Percentiles rank a stretch among this genome's conserved stretches.
phyloP scores from a whole-genome alignment of 2,797 vertebrate species.

The Tachyglossus aculeatus region DNA sequence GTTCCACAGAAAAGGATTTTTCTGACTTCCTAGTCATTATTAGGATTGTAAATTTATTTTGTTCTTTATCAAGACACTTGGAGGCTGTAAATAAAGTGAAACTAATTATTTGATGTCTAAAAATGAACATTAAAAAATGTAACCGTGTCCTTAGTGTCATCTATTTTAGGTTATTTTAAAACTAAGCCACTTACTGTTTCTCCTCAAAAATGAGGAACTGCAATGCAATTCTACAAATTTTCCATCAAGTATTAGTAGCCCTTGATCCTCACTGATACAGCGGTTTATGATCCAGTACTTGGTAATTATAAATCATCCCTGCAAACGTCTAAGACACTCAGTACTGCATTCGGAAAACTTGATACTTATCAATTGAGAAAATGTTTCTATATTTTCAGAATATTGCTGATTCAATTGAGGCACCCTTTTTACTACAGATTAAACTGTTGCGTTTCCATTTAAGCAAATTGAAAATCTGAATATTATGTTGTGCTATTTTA shows the following conservation, averaged over 20 bases:
- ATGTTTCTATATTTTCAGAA: no score
- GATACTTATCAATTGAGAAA: no score
- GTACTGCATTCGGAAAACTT: no score
- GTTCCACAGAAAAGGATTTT: no score
- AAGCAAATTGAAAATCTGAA: no score
- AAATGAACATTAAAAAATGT: no score
- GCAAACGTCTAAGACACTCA: no score
- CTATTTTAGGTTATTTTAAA: constrained; percentile 21
- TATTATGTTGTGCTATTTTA: no score
- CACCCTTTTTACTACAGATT: no score
- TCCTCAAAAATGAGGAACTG: neutral
- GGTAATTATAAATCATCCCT: constrained; percentile 17
- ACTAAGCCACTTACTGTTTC: neutral
- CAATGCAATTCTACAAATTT: neutral
- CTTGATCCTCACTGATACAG: neutral
- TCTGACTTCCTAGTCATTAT: no score
- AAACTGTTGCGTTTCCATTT: no score
- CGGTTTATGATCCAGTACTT: neutral
- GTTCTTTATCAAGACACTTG: neutral
- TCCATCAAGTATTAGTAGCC: neutral
- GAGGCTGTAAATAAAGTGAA: neutral
- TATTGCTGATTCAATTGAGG: no score
- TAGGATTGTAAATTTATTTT: neutral
- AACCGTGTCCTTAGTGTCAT: neutral
- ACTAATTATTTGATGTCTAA: constrained; percentile 15